Evolutionary conservation across 2,797 vertebrate genomes (phyloP).

Genomic region (Hipposideros larvatus): DNA sequence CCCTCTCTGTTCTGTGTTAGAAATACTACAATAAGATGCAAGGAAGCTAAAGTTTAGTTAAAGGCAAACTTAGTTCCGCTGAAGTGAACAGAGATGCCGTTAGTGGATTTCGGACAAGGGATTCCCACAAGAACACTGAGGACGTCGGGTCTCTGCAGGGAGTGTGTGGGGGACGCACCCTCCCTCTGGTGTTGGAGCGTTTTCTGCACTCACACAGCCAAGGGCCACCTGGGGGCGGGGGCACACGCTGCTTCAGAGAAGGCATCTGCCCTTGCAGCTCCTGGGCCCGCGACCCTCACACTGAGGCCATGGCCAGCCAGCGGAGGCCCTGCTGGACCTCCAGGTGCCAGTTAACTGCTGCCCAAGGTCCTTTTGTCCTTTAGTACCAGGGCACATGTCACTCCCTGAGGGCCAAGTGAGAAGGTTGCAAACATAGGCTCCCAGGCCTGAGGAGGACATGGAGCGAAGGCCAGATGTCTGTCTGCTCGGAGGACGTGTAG

Average conservation of each 20-base stretch:
- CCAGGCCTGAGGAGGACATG: not conserved
- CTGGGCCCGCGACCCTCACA: not conserved
- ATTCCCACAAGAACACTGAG: accelerated
- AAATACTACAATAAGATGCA: not conserved
- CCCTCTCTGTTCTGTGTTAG: not conserved
- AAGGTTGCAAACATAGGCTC: not conserved
- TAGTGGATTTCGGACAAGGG: not conserved
- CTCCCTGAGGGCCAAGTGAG: accelerated
- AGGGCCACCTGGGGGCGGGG: not conserved
- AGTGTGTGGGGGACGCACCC: accelerated
- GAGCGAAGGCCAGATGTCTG: not conserved
- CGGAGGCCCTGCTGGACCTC: no score
- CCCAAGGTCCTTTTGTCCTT: not conserved
- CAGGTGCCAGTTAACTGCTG: not conserved
- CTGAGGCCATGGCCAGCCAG: not conserved
- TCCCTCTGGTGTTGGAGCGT: not conserved
- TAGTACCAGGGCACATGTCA: accelerated
- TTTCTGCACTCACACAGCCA: not conserved
- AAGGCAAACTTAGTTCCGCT: not conserved
- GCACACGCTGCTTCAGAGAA: not conserved
- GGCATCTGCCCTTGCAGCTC: not conserved
- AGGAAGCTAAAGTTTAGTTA: not conserved
- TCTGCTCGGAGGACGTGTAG: not conserved
- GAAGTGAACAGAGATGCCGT: not conserved
- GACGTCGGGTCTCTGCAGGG: accelerated